Evolutionary conservation across 2,888 invertebrate species (phyloP).

Genomic region (Drosophila helvetica): DNA sequence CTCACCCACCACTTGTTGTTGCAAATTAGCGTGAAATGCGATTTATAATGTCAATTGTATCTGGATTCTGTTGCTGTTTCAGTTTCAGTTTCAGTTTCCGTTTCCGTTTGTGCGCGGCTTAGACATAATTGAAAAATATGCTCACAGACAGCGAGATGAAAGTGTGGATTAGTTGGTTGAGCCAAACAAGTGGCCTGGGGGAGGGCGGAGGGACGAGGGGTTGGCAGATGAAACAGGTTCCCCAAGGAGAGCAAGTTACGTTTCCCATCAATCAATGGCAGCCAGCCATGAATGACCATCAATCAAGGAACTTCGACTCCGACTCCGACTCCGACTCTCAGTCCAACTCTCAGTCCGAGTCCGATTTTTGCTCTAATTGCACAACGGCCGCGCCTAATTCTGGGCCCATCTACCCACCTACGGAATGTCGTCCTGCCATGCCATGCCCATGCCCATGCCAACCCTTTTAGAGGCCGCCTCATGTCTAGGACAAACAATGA

Average conservation of each 20-base stretch:
- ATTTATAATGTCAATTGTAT: conserved; percentile 78
- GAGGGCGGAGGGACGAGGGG: too few species aligned
- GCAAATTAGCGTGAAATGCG: conserved; percentile 80
- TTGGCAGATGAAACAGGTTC: not conserved
- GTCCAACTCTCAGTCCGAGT: conserved; percentile 35
- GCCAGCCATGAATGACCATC: conserved; percentile 56
- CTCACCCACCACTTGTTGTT: conserved; percentile 48
- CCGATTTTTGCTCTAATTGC: conserved; percentile 65
- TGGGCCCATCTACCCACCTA: not conserved
- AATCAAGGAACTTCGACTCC: conserved; percentile 48
- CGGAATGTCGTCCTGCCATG: too few species aligned
- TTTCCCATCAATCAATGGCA: conserved; percentile 40
- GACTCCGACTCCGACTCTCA: not conserved
- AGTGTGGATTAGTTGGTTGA: conserved; percentile 66
- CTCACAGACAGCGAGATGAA: conserved; percentile 51
- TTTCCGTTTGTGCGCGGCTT: conserved; percentile 20
- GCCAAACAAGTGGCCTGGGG: not conserved
- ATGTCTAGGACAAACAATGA: conserved; percentile 45
- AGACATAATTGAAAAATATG: conserved; percentile 71
- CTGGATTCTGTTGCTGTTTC: conserved; percentile 5
- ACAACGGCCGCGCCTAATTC: conserved; percentile 63
- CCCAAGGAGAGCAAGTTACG: not conserved
- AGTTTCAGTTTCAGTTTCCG: conserved; percentile 23
- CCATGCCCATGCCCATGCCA: conserved; percentile 19
- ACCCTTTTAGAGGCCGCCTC: conserved; percentile 45